Percentiles rank a stretch among this genome's conserved stretches.
Evolutionary conservation across 2,888 invertebrate species (phyloP).

Genomic region (Trichacis sp.): DNA sequence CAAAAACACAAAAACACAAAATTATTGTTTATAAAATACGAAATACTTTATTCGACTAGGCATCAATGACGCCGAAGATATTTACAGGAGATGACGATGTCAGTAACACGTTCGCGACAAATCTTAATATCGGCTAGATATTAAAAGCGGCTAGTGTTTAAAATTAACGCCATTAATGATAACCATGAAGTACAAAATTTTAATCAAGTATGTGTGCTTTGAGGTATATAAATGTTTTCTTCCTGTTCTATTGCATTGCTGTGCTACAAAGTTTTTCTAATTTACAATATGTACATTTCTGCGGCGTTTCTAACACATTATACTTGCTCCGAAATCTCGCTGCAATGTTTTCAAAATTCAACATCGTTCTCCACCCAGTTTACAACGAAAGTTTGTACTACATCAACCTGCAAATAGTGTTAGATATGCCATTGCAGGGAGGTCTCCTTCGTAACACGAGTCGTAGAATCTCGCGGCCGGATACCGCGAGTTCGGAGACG

Average conservation of each 20-base stretch:
- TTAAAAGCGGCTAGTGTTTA: slow-evolving; percentile 47
- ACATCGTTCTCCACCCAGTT: too few relatives aligned
- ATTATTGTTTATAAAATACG: slow-evolving; percentile 62
- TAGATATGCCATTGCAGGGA: too few relatives aligned
- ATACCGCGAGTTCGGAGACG: too few relatives aligned
- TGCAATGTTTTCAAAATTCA: too few relatives aligned
- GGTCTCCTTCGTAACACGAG: too few relatives aligned
- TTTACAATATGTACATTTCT: neutral
- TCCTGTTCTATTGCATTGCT: slow-evolving; percentile 25
- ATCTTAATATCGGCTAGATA: slow-evolving; percentile 54
- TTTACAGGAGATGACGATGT: slow-evolving; percentile 45
- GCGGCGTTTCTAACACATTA: too few relatives aligned
- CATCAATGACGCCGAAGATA: slow-evolving; percentile 27
- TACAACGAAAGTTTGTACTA: too few relatives aligned
- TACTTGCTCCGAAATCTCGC: too few relatives aligned
- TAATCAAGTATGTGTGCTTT: slow-evolving; percentile 1
- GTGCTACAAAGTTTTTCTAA: too few relatives aligned
- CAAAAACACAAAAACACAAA: too few relatives aligned
- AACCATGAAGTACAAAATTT: slow-evolving; percentile 4
- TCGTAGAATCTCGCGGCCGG: too few relatives aligned
- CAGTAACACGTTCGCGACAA: slow-evolving; percentile 55
- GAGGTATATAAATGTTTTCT: slow-evolving; percentile 50
- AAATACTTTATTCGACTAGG: slow-evolving; percentile 62
- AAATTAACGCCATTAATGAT: slow-evolving; percentile 46
- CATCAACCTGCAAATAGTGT: too few relatives aligned